Conservation (phyloP, 2,797 vertebrate genomes). For the Leuciscus waleckii region DNA sequence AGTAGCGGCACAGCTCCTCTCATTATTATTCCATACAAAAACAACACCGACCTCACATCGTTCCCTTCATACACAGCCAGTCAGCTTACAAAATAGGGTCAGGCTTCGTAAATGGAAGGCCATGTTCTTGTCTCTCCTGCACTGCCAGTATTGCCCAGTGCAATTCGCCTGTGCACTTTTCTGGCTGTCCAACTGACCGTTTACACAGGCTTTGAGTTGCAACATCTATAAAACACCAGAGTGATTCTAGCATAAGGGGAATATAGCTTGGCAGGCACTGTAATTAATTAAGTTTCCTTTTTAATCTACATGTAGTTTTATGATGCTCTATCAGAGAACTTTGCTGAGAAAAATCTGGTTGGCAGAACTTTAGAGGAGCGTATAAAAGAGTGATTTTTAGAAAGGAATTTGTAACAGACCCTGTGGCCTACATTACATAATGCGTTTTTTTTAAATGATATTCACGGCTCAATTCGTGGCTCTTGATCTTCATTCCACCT, state of each 20-base stretch:
- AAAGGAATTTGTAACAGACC: slow-evolving; percentile 17
- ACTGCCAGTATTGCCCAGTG: slow-evolving; percentile 35
- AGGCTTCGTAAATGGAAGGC: slow-evolving; percentile 52
- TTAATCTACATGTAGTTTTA: slow-evolving; percentile 36
- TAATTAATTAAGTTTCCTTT: slow-evolving; percentile 49
- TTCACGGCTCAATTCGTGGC: slow-evolving; percentile 19
- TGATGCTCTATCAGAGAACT: slow-evolving; percentile 37
- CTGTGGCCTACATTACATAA: slow-evolving; percentile 26
- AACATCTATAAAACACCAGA: slow-evolving; percentile 51
- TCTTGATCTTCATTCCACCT: slow-evolving; percentile 44
- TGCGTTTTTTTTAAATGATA: not conserved
- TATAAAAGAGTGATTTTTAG: slow-evolving; percentile 24
- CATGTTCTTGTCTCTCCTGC: slow-evolving; percentile 23
- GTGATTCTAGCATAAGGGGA: slow-evolving; percentile 46
- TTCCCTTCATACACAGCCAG: slow-evolving; percentile 45
- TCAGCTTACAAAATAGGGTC: slow-evolving; percentile 55
- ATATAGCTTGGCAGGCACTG: slow-evolving; percentile 43
- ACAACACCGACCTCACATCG: slow-evolving; percentile 40
- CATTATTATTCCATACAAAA: slow-evolving; percentile 51
- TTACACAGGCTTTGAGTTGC: slow-evolving; percentile 36
- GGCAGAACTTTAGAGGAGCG: slow-evolving; percentile 34
- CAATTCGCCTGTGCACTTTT: slow-evolving; percentile 23
- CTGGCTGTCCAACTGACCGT: slow-evolving; percentile 47
- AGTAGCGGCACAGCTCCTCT: slow-evolving; percentile 23
- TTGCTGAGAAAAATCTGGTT: slow-evolving; percentile 13